Percentiles rank a stretch among this genome's conserved stretches.
Conservation (phyloP, 2,888 invertebrate genomes). For the Acleris literana region DNA sequence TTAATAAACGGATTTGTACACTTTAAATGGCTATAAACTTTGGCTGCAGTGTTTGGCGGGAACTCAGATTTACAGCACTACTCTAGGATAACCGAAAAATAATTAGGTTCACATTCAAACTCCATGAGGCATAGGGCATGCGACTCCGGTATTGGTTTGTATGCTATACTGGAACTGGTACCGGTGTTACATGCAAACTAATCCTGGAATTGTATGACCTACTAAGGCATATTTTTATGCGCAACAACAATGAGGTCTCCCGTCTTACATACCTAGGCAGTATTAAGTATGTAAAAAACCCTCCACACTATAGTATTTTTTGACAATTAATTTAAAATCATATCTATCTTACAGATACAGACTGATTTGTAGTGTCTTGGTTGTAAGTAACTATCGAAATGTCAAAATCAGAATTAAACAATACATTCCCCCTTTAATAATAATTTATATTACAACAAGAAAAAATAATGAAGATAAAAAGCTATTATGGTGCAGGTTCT, state of each 20-base stretch:
- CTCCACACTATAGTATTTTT: constrained; percentile 60
- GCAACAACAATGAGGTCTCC: constrained; percentile 66
- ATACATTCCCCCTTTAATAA: constrained; percentile 66
- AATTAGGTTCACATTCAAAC: constrained; percentile 38
- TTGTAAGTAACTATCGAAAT: constrained; percentile 38
- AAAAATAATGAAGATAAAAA: constrained; percentile 58
- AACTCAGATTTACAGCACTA: constrained; percentile 20
- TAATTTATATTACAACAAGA: constrained; percentile 69
- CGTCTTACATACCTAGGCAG: constrained; percentile 68
- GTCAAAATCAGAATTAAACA: constrained; percentile 59
- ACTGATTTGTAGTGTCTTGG: constrained; percentile 63
- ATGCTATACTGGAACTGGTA: too few species aligned
- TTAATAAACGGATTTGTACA: constrained; percentile 14
- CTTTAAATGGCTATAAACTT: constrained; percentile 21
- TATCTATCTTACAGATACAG: constrained; percentile 47
- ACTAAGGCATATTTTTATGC: constrained; percentile 40
- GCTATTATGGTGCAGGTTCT: constrained; percentile 50
- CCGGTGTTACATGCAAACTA: too few species aligned
- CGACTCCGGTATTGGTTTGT: too few species aligned
- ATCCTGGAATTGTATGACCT: too few species aligned
- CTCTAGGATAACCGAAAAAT: constrained; percentile 24
- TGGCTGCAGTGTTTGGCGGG: constrained; percentile 31
- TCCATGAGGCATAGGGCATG: constrained; percentile 18
- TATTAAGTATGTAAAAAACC: constrained; percentile 73
- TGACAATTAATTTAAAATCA: constrained; percentile 54